Evolutionary conservation across 2,113 vertebrate species (phyloP).

Genomic region (Xyrauchen texanus): DNA sequence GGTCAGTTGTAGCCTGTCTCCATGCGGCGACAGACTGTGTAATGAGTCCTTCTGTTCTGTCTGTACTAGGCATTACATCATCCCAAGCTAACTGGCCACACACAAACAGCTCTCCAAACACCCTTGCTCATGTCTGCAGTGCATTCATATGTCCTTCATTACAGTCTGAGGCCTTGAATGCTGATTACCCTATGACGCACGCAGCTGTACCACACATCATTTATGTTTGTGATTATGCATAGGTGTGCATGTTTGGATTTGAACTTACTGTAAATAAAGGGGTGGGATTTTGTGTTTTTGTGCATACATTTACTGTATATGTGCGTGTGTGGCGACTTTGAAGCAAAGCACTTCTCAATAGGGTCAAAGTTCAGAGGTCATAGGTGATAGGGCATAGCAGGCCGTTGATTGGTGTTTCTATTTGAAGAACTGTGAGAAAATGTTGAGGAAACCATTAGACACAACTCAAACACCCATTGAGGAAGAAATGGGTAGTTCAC

Average conservation of each 20-base stretch:
- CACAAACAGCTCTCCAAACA: slow-evolving; percentile 8
- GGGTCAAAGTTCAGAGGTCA: slow-evolving; percentile 29
- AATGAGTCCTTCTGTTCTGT: slow-evolving; percentile 71
- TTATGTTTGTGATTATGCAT: slow-evolving; percentile 16
- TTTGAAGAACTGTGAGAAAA: slow-evolving; percentile 25
- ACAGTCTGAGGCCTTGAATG: neutral
- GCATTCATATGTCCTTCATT: neutral
- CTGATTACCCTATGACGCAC: neutral
- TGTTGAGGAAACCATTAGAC: neutral
- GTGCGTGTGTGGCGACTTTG: neutral
- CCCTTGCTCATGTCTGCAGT: slow-evolving; percentile 27
- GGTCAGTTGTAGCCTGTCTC: slow-evolving; percentile 44
- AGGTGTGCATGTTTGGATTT: neutral
- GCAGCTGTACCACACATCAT: neutral
- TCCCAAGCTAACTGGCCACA: slow-evolving; percentile 32
- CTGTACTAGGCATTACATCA: slow-evolving; percentile 49
- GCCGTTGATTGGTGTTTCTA: slow-evolving; percentile 36
- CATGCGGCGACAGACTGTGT: slow-evolving; percentile 47
- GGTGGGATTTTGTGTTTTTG: no score
- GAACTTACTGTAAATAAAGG: no score
- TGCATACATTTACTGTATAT: no score
- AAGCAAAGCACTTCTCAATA: slow-evolving; percentile 3
- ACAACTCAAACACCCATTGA: no score
- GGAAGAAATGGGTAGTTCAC: no score
- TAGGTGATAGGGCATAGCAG: slow-evolving; percentile 23